These are phyloP conservation scores for Oscheius sp. DNA, from an alignment of 2,888 invertebrate genomes.

Conservation along the genomic window DNA sequence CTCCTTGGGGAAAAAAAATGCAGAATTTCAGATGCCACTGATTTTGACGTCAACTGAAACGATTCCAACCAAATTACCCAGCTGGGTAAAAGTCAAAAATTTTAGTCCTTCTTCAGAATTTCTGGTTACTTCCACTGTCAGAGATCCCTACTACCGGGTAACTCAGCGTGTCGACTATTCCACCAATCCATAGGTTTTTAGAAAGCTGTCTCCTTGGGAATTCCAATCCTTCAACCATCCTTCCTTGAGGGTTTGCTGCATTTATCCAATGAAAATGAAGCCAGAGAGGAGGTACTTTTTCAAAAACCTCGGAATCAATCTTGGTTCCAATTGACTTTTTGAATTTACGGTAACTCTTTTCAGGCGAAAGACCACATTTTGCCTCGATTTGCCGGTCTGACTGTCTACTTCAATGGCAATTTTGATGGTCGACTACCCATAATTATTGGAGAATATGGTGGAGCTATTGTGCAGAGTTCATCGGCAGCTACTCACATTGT, in stretches of 20 bases:
- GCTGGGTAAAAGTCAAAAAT: conserved; percentile 6
- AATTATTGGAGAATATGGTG: conserved; percentile 22
- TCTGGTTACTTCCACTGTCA: conserved; percentile 8
- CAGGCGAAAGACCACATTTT: not conserved
- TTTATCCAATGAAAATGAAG: not conserved
- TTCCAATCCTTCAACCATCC: conserved; percentile 12
- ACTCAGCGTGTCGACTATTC: too few species aligned
- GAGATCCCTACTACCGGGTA: conserved; percentile 19
- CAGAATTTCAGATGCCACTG: too few species aligned
- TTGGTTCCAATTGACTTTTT: not conserved
- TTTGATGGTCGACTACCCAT: not conserved
- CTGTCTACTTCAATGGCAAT: not conserved
- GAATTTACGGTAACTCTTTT: too few species aligned
- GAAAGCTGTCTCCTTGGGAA: conserved; percentile 27
- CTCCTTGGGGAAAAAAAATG: not conserved
- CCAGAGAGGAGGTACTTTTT: not conserved
- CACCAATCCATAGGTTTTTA: too few species aligned
- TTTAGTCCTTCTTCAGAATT: conserved; percentile 10
- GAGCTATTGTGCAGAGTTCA: not conserved
- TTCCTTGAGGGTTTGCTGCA: not conserved
- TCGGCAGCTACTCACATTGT: conserved; percentile 20
- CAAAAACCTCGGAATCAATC: not conserved
- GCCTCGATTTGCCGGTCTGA: not conserved
- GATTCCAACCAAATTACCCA: not conserved
- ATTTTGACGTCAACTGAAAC: not conserved